phyloP scores from a whole-genome alignment of 1,140 invertebrate genomes.

The Aleiodes sp. region DNA sequence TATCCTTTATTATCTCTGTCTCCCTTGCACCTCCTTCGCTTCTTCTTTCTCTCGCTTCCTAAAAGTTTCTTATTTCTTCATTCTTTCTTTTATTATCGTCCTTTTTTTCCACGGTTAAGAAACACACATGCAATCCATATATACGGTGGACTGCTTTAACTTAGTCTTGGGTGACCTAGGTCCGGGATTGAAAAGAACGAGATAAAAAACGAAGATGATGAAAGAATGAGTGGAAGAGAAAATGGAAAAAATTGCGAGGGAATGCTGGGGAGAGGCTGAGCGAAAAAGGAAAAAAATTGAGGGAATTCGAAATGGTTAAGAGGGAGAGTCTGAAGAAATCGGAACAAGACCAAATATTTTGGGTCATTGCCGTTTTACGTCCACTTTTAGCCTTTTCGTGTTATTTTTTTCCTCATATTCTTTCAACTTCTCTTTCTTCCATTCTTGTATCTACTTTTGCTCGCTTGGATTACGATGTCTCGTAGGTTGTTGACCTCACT shows the following conservation, averaged over 20 bases:
- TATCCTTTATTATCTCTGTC: conserved; percentile 19
- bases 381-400: conserved; percentile 49
- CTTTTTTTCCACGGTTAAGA: background rate
- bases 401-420: conserved; percentile 33
- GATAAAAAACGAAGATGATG: conserved; percentile 48
- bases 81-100: conserved; percentile 8
- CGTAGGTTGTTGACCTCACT: conserved; percentile 15
- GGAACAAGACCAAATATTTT: conserved; percentile 46
- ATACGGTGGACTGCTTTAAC: conserved; percentile 41
- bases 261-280: conserved; percentile 5
- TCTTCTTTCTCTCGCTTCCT: no score
- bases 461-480: conserved; percentile 27
- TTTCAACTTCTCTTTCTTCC: conserved; percentile 37
- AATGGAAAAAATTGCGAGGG: conserved; percentile 14
- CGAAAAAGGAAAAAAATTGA: conserved; percentile 5
- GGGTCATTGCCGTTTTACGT: conserved; percentile 53
- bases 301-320: conserved; percentile 22
- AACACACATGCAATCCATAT: conserved; percentile 1
- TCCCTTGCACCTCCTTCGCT: conserved; percentile 10
- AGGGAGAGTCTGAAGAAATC: conserved; percentile 37
- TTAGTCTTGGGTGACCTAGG: conserved; percentile 57
- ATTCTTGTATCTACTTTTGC: conserved; percentile 11
- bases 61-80: conserved; percentile 5
- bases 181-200: conserved; percentile 52
- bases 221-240: conserved; percentile 40